Evolutionary conservation across 2,113 vertebrate genomes (phyloP).

Genomic region (Gymnarchus niloticus): DNA sequence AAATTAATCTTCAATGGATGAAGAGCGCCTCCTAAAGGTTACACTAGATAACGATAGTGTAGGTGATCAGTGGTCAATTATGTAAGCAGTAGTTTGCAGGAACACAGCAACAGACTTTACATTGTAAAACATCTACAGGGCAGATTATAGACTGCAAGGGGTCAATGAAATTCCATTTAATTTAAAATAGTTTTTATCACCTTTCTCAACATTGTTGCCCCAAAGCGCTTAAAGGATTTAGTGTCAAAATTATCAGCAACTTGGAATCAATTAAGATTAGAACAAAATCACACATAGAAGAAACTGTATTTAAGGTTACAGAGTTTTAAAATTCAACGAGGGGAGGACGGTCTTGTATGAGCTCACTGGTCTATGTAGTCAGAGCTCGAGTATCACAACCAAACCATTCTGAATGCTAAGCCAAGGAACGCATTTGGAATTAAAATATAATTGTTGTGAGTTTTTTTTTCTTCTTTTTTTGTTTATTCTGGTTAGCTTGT

Average conservation of each 20-base stretch:
- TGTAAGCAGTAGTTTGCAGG: not conserved
- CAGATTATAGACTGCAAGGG: not conserved
- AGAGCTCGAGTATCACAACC: not conserved
- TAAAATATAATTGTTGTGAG: not conserved
- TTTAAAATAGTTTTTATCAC: conserved; percentile 25
- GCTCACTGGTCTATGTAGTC: not conserved
- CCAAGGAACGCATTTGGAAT: not conserved
- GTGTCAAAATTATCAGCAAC: not conserved
- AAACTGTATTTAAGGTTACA: not conserved
- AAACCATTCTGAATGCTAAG: not conserved
- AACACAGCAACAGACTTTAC: not conserved
- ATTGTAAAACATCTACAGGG: conserved; percentile 36
- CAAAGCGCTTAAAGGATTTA: not conserved
- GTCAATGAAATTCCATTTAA: not conserved
- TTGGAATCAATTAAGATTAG: not conserved
- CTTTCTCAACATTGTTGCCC: conserved; percentile 38
- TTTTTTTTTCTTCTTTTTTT: not conserved
- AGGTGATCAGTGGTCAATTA: not conserved
- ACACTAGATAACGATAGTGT: not conserved
- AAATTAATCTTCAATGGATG: not conserved
- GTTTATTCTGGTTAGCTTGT: not conserved
- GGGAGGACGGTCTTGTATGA: not conserved
- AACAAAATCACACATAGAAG: not conserved
- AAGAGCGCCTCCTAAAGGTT: not conserved
- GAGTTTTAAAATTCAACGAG: not conserved